A percentile compares a stretch with the other conserved stretches of the same genome.
Conservation (phyloP, 2,113 vertebrate genomes). For the Myotis lucifugus region DNA sequence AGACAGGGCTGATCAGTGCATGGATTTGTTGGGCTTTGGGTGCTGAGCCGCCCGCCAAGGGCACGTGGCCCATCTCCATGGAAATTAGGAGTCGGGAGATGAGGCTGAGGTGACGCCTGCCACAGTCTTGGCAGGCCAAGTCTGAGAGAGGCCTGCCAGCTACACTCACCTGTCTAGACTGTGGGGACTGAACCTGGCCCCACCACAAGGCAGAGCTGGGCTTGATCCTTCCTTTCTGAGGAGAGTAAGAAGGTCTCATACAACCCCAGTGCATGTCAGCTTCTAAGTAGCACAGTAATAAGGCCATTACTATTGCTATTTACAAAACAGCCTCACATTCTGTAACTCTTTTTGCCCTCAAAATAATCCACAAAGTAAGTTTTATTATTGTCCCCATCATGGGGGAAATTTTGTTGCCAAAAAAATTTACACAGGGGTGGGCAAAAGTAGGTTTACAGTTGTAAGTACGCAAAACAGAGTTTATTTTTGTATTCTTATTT, state of each 20-base stretch:
- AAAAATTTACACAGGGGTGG: background rate
- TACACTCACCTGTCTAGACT: slow-evolving; percentile 37
- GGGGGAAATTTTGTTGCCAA: background rate
- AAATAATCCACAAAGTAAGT: background rate
- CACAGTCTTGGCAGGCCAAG: background rate
- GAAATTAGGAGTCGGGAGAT: slow-evolving; percentile 30
- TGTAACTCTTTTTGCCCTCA: background rate
- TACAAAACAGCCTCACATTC: background rate
- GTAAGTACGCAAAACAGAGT: background rate
- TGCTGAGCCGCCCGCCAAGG: background rate
- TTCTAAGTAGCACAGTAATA: background rate
- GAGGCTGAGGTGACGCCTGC: background rate
- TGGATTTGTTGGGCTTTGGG: background rate
- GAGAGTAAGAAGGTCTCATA: background rate
- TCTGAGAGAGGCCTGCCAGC: slow-evolving; percentile 1
- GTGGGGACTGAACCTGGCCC: background rate
- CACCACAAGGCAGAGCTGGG: background rate
- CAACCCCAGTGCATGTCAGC: background rate
- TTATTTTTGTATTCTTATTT: background rate
- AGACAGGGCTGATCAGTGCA: background rate
- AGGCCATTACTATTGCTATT: background rate
- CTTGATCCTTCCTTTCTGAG: background rate
- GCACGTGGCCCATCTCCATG: slow-evolving; percentile 7
- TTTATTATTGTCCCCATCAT: background rate
- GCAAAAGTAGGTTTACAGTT: background rate